Evolutionary conservation across 2,888 invertebrate species (phyloP).

Genomic region (Aquatica leii): DNA sequence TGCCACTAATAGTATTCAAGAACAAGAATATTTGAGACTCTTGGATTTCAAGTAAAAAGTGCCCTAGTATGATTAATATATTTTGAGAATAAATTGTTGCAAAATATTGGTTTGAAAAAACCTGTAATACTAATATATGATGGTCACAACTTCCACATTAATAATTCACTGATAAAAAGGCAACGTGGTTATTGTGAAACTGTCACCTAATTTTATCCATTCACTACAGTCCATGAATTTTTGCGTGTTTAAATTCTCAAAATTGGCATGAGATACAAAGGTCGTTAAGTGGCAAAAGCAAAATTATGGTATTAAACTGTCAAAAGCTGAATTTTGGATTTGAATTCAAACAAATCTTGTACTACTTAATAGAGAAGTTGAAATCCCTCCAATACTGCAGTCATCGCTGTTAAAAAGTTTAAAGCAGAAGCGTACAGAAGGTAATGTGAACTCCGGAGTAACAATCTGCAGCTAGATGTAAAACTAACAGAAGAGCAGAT

Average conservation of each 20-base stretch:
- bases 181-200: slow-evolving; percentile 42
- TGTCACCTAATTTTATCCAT: slow-evolving; percentile 44
- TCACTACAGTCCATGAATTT: slow-evolving; percentile 47
- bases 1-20: slow-evolving; percentile 48
- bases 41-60: slow-evolving; percentile 44
- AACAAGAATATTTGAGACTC: slow-evolving; percentile 48
- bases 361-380: slow-evolving; percentile 18
- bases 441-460: background rate
- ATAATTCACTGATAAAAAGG: slow-evolving; percentile 38
- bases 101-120: slow-evolving; percentile 27
- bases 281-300: slow-evolving; percentile 23
- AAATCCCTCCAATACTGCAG: slow-evolving; percentile 20
- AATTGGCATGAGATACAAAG: slow-evolving; percentile 25
- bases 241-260: slow-evolving; percentile 44
- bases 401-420: slow-evolving; percentile 23
- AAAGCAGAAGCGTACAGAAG: slow-evolving; percentile 16
- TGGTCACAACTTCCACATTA: slow-evolving; percentile 46
- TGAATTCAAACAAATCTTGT: slow-evolving; percentile 20
- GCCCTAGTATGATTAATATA: slow-evolving; percentile 28
- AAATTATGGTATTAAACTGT: slow-evolving; percentile 24
- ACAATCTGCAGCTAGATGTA: slow-evolving; percentile 10
- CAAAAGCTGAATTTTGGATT: slow-evolving; percentile 18
- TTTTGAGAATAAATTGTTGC: slow-evolving; percentile 33
- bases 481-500: slow-evolving; percentile 3
- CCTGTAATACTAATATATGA: slow-evolving; percentile 48